Percentiles rank a stretch among this genome's conserved stretches.
These are phyloP conservation scores for Listronotus oregonensis DNA, from an alignment of 1,140 invertebrate species.

Conservation along the genomic window DNA sequence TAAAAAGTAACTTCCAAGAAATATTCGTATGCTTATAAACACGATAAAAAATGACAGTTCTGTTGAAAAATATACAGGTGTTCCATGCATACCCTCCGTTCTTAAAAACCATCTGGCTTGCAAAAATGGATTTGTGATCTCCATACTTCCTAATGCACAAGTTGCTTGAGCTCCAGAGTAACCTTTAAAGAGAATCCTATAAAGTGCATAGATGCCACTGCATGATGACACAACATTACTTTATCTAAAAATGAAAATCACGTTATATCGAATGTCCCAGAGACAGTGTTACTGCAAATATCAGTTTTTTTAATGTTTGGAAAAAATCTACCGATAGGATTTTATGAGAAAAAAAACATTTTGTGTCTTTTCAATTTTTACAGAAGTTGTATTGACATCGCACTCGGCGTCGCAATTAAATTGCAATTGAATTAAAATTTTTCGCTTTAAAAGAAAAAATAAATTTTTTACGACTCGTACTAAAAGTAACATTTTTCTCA, in stretches of 20 bases:
- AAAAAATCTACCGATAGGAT: no score
- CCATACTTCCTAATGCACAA: slow-evolving; percentile 60
- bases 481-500: no score
- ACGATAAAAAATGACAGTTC: slow-evolving; percentile 49
- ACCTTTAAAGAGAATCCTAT: slow-evolving; percentile 57
- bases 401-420: no score
- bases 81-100: slow-evolving; percentile 48
- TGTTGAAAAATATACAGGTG: slow-evolving; percentile 38
- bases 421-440: no score
- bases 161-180: slow-evolving; percentile 60
- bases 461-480: no score
- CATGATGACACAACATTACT: slow-evolving; percentile 64
- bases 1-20: slow-evolving; percentile 48
- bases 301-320: no score
- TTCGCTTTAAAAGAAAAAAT: no score
- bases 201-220: slow-evolving; percentile 57
- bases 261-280: no score
- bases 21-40: slow-evolving; percentile 48
- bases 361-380: no score
- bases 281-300: no score
- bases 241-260: slow-evolving; percentile 45
- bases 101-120: slow-evolving; percentile 61
- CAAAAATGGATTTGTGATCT: slow-evolving; percentile 65
- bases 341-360: no score
- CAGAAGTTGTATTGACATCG: no score